A percentile compares a stretch with the other conserved stretches of the same genome.
Evolutionary conservation across 2,888 invertebrate species (phyloP).

Genomic region (Polydesmus complanatus): DNA sequence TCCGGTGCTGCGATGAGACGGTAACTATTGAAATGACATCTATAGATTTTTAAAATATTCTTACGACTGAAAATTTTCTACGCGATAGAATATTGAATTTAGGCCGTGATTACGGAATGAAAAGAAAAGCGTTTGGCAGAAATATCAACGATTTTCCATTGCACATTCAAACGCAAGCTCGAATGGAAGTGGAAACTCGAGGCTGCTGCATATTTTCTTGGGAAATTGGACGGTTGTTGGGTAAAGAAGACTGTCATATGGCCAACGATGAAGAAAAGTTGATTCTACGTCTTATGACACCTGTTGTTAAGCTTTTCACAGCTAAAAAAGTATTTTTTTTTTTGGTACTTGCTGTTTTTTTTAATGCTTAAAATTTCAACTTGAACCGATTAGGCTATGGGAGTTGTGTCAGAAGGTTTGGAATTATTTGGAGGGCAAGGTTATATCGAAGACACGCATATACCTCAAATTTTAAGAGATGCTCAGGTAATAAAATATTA

Average conservation of each 20-base stretch:
- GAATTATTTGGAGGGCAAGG: conserved; percentile 45
- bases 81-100: conserved; percentile 37
- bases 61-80: background rate
- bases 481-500: conserved; percentile 36
- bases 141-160: conserved; percentile 35
- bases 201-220: conserved; percentile 36
- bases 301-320: conserved; percentile 40
- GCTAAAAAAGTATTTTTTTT: conserved; percentile 30
- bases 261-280: conserved; percentile 32
- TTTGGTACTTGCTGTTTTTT: background rate
- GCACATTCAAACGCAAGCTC: conserved; percentile 38
- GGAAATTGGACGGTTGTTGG: conserved; percentile 37
- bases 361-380: background rate
- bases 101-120: conserved; percentile 38
- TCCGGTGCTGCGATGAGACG: conserved; percentile 36
- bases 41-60: background rate
- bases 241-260: conserved; percentile 31
- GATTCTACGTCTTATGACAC: conserved; percentile 39
- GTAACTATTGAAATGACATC: conserved; percentile 24
- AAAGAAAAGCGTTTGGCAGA: conserved; percentile 38
- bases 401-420: conserved; percentile 38
- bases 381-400: conserved; percentile 29
- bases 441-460: conserved; percentile 43
- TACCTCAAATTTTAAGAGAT: conserved; percentile 40
- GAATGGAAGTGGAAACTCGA: conserved; percentile 39